phyloP scores from a whole-genome alignment of 2,888 invertebrate species.

The Druceiella hillmani region DNA sequence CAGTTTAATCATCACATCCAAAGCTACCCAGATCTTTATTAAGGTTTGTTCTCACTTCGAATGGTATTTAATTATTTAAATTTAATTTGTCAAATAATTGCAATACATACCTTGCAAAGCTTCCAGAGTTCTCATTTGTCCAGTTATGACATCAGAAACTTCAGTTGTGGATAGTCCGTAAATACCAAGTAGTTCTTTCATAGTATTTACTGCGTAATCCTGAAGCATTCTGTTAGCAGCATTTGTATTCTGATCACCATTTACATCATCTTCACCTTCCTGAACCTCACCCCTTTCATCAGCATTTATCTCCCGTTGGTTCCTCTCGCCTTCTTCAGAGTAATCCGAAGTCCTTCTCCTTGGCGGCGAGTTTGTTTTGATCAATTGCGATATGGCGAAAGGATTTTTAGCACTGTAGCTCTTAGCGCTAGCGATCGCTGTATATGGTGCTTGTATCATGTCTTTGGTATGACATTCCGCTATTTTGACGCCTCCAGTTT shows the following conservation, averaged over 20 bases:
- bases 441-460: constrained; percentile 15
- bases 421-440: constrained; percentile 31
- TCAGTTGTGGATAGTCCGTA: constrained; percentile 68
- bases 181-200: constrained; percentile 71
- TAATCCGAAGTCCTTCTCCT: constrained; percentile 47
- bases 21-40: too few relatives aligned
- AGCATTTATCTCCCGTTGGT: constrained; percentile 43
- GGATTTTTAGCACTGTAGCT: constrained; percentile 53
- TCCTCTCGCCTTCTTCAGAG: constrained; percentile 37
- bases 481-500: constrained; percentile 31
- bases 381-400: constrained; percentile 51
- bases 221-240: constrained; percentile 60
- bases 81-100: too few relatives aligned
- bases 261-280: constrained; percentile 35
- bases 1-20: too few relatives aligned
- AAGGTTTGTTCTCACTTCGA: too few relatives aligned
- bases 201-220: constrained; percentile 74
- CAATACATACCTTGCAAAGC: constrained; percentile 60
- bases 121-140: constrained; percentile 61
- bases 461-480: constrained; percentile 23
- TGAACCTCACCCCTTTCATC: constrained; percentile 41
- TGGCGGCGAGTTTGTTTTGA: constrained; percentile 50
- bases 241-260: constrained; percentile 37
- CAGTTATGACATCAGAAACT: constrained; percentile 63
- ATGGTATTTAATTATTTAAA: too few relatives aligned